Conservation (phyloP, 2,797 vertebrate genomes). For the Cyclopterus lumpus region DNA sequence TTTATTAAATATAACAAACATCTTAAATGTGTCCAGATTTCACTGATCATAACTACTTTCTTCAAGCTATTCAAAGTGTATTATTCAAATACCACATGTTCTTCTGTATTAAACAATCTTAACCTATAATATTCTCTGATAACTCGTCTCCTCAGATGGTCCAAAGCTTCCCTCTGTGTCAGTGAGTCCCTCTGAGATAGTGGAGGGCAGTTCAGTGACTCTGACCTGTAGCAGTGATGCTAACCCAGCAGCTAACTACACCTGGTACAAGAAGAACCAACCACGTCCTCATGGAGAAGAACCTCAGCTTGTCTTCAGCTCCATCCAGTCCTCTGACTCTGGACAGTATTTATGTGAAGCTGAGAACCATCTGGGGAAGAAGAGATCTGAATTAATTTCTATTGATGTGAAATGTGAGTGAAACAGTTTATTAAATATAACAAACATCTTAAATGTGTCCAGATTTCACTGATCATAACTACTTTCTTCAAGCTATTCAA, state of each 20-base stretch:
- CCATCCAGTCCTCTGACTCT: neutral
- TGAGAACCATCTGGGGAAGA: constrained; percentile 10
- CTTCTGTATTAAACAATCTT: too few relatives aligned
- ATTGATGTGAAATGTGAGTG: neutral
- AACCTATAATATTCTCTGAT: neutral
- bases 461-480: too few relatives aligned
- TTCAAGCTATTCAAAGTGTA: too few relatives aligned
- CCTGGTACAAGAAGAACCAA: constrained; percentile 34
- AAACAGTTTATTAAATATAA: too few relatives aligned
- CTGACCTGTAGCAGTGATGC: constrained; percentile 54
- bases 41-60: too few relatives aligned
- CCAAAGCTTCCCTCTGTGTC: constrained; percentile 13
- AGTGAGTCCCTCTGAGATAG: constrained; percentile 5
- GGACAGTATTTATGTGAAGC: neutral
- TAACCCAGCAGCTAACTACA: constrained; percentile 37
- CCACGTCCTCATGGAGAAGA: accelerated
- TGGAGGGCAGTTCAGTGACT: constrained; percentile 23
- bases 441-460: too few relatives aligned
- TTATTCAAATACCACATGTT: too few relatives aligned
- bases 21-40: too few relatives aligned
- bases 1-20: too few relatives aligned
- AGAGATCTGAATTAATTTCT: neutral
- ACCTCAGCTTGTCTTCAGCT: neutral
- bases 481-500: too few relatives aligned
- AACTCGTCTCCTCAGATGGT: constrained; percentile 8